Conservation (phyloP, 2,888 invertebrate genomes). For the Spilosoma lubricipeda region DNA sequence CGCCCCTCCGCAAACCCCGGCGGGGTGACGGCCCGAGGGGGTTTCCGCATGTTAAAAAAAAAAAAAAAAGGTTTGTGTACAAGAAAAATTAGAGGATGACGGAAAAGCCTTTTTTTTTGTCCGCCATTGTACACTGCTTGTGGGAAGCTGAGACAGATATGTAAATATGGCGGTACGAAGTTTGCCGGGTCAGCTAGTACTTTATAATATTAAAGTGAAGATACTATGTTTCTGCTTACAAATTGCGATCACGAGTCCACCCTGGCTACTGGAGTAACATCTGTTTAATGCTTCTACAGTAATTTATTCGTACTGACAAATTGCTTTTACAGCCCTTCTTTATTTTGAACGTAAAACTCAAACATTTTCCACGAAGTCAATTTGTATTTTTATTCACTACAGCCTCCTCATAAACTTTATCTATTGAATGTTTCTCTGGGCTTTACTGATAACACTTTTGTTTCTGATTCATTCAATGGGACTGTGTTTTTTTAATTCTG, state of each 20-base stretch:
- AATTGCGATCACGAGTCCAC: conserved; percentile 53
- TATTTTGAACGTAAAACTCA: conserved; percentile 27
- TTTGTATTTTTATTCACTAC: conserved; percentile 20
- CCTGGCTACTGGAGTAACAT: conserved; percentile 47
- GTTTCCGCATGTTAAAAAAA: no score
- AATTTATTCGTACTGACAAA: conserved; percentile 57
- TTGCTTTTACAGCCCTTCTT: conserved; percentile 37
- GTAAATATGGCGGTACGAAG: no score
- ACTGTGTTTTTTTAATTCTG: not conserved
- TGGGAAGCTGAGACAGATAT: no score
- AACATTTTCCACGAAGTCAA: conserved; percentile 18
- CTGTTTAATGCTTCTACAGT: conserved; percentile 57
- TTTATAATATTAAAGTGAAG: conserved; percentile 38
- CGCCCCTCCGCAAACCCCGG: no score
- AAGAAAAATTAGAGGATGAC: no score
- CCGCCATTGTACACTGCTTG: no score
- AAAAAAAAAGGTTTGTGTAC: no score
- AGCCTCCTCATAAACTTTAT: conserved; percentile 17
- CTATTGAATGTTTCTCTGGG: conserved; percentile 12
- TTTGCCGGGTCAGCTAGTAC: conserved; percentile 8
- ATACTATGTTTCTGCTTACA: conserved; percentile 40
- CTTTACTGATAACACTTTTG: conserved; percentile 12
- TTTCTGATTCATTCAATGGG: conserved; percentile 9
- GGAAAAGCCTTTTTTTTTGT: no score
- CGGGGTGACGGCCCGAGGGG: no score